Evolutionary conservation across 2,797 vertebrate species (phyloP).

Genomic region (Pterois miles): DNA sequence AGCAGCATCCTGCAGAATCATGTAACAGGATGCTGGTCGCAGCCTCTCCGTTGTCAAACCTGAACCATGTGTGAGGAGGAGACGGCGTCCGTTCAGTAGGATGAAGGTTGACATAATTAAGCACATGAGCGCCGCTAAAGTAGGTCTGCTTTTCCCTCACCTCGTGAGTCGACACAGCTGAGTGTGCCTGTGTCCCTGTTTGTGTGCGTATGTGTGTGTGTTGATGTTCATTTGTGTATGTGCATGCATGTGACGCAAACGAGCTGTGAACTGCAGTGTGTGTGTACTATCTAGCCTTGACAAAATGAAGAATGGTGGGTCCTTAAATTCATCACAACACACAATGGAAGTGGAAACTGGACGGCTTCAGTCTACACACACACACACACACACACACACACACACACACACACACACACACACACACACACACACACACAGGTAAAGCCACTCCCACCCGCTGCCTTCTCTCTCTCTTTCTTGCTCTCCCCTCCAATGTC

Average conservation of each 20-base stretch:
- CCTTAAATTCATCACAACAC: conserved; percentile 66
- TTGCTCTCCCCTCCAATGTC: conserved; percentile 80
- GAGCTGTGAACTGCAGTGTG: conserved; percentile 28
- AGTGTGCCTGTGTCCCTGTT: conserved; percentile 1
- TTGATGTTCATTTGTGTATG: conserved; percentile 29
- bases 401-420: background rate
- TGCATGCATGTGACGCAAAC: conserved; percentile 33
- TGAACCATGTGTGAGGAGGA: conserved; percentile 11
- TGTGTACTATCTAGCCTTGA: conserved; percentile 61
- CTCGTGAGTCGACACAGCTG: conserved; percentile 47
- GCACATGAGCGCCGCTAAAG: conserved; percentile 62
- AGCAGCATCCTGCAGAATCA: background rate
- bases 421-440: conserved; percentile 19
- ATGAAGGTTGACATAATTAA: conserved; percentile 70
- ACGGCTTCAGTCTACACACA: conserved; percentile 19
- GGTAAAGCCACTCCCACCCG: conserved; percentile 46
- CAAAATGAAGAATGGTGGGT: conserved; percentile 74
- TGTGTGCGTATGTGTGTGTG: conserved; percentile 7
- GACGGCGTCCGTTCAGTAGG: conserved; percentile 5
- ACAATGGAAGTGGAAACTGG: conserved; percentile 55
- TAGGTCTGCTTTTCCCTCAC: conserved; percentile 71
- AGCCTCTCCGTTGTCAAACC: conserved; percentile 18
- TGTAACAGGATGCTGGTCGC: background rate
- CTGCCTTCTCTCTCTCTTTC: conserved; percentile 33
- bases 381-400: background rate